These are phyloP conservation scores for Myotis yumanensis DNA, from an alignment of 2,113 vertebrate species.

Conservation along the genomic window DNA sequence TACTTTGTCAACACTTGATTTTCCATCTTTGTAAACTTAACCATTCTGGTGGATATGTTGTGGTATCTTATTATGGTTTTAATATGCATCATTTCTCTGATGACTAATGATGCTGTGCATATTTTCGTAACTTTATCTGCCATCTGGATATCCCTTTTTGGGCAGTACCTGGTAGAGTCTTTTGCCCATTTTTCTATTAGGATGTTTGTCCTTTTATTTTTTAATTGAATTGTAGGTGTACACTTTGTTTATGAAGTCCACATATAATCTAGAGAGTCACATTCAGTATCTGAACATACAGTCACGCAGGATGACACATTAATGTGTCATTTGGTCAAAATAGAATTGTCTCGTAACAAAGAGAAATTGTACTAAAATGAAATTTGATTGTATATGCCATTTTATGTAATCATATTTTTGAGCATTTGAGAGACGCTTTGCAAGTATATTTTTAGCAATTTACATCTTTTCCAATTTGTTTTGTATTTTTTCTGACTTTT, in stretches of 20 bases:
- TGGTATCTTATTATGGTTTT: neutral
- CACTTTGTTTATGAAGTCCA: neutral
- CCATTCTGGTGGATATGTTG: neutral
- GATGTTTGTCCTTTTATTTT: neutral
- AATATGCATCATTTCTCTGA: neutral
- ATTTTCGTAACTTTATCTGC: neutral
- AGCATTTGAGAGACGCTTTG: neutral
- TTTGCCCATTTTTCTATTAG: neutral
- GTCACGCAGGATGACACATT: neutral
- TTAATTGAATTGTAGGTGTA: neutral
- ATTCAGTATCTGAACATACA: neutral
- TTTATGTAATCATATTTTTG: neutral
- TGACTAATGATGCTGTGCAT: neutral
- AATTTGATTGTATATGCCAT: neutral
- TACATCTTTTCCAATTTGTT: neutral
- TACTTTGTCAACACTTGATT: neutral
- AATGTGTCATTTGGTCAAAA: neutral
- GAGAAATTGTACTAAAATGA: neutral
- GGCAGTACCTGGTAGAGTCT: neutral
- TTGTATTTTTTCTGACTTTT: neutral
- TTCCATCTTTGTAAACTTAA: slow-evolving; percentile 1
- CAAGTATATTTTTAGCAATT: neutral
- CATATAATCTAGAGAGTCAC: neutral
- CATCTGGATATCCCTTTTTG: neutral
- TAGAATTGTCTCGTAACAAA: neutral